Base-by-base conservation (phyloP, 1,140 invertebrate genomes). In the Drosophila sproati region DNA sequence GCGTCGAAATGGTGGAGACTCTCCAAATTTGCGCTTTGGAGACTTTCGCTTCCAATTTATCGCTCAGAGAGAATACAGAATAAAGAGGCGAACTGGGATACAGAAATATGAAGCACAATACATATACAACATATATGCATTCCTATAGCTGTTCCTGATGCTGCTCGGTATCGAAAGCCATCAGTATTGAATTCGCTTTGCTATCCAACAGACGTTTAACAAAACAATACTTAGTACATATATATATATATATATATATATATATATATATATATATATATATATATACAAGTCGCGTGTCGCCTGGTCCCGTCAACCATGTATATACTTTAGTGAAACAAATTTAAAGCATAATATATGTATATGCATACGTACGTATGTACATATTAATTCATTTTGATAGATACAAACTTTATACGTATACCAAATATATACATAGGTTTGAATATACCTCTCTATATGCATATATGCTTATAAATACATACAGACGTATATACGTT, bases 171-270 rank as follows among this genome's bases (percentile, higher is more conserved):
- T 64, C 39, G 31, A 55, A 56, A 57, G 47, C 50, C 67, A 67
- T 80, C 80, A 85, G 82, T 83, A 85, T 88, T 89, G 80, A 83
- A 78, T 89, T 75, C 64, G 71, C 78, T 80, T 83, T 72, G 77
- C 80, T 75, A 80, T 52, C 64, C 57, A 89, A 71, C 80, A 71
- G 80, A 83, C 73, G 80, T 78, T 75, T 41, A 75, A 4, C 47
- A 67, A 62, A 48, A 60, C 12, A 50, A n/a, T 35, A 45, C 28
- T 3, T 5, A 56, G 8, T 55, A 52, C 20, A 45, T 51, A 50
- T 10, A 51, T 35, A 50, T n/a, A 12, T 55, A 55, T n/a, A 39
- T 57, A 48, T 57, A 29, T 12, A 71, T 57, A 48, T 57, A 29
- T 12, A 71, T 57, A 48, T 57, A 29, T 12, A 71, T 57, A 48